Conservation (phyloP, 1,140 invertebrate species). For the Tyrophagus putrescentiae region DNA sequence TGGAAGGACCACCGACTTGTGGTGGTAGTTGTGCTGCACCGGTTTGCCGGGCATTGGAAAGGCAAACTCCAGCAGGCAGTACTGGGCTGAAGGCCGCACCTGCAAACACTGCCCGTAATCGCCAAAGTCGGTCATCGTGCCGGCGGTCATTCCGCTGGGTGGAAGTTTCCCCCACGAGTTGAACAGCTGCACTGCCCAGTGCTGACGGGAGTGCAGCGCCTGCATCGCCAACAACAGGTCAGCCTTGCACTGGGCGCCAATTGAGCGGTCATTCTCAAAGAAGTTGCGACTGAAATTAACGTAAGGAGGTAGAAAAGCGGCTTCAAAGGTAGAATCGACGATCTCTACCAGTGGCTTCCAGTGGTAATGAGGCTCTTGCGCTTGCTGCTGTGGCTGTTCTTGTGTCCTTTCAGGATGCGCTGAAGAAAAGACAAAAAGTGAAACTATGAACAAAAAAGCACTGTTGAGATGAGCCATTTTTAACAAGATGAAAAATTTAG, state of each 20-base stretch:
- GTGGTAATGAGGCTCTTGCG: too few species aligned
- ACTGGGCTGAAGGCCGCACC: not conserved
- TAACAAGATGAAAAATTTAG: too few species aligned
- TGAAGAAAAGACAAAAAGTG: too few species aligned
- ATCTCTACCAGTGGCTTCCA: too few species aligned
- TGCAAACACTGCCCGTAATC: constrained; percentile 23
- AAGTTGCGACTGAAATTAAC: not conserved
- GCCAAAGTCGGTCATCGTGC: constrained; percentile 22
- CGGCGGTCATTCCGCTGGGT: constrained; percentile 15
- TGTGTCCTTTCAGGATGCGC: too few species aligned
- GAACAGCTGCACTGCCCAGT: not conserved
- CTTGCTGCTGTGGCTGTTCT: too few species aligned
- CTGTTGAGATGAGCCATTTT: too few species aligned
- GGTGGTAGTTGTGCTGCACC: not conserved
- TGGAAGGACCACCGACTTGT: not conserved
- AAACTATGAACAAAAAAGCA: too few species aligned
- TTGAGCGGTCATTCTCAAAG: not conserved
- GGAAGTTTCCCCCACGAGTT: constrained; percentile 22
- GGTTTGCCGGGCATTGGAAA: not conserved
- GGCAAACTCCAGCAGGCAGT: not conserved
- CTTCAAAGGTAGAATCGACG: not conserved
- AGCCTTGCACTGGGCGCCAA: not conserved
- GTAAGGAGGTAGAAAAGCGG: not conserved
- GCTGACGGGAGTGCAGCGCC: not conserved
- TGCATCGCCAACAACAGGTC: not conserved